Percentiles rank a stretch among this genome's conserved stretches.
Evolutionary conservation across 2,113 vertebrate species (phyloP).

Genomic region (Penelope pileata): DNA sequence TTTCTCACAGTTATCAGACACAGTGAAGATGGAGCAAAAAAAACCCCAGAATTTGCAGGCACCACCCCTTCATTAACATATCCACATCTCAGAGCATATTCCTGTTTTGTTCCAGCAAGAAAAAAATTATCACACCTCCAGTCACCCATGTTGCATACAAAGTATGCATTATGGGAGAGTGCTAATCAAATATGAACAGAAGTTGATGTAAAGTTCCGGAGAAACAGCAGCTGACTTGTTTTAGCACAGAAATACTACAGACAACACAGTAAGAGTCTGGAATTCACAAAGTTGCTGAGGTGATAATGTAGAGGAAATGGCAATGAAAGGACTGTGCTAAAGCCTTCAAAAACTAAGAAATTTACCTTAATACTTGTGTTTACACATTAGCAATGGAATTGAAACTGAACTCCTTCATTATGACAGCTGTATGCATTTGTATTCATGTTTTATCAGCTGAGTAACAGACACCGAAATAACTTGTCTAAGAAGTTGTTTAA

Average conservation of each 20-base stretch:
- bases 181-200: conserved; percentile 13
- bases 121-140: background rate
- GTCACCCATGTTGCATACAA: background rate
- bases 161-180: background rate
- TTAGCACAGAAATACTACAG: background rate
- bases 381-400: background rate
- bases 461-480: background rate
- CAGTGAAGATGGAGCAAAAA: background rate
- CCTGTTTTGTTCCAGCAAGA: background rate
- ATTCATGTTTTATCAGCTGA: background rate
- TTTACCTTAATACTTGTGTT: background rate
- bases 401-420: background rate
- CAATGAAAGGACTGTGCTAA: background rate
- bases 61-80: background rate
- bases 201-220: background rate
- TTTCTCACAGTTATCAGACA: background rate
- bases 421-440: background rate
- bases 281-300: background rate
- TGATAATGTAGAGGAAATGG: background rate
- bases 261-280: background rate
- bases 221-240: background rate
- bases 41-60: background rate
- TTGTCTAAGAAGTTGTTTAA: background rate
- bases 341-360: background rate
- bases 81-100: background rate